phyloP scores from a whole-genome alignment of 2,888 invertebrate species.

The Pomacea canaliculata region DNA sequence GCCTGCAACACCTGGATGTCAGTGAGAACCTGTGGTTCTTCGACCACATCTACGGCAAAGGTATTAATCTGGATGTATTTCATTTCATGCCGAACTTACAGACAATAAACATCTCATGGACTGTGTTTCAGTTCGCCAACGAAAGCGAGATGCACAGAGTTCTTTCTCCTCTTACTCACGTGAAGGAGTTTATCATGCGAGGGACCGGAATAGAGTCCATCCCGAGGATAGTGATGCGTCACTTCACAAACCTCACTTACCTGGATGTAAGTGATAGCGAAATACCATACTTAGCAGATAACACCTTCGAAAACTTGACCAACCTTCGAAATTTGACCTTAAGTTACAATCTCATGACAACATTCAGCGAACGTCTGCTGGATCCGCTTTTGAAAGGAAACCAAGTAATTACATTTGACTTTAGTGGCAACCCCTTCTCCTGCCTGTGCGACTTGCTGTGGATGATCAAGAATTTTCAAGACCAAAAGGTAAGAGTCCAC shows the following conservation, averaged over 20 bases:
- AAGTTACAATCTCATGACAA: conserved; percentile 4
- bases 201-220: neutral
- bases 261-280: conserved; percentile 2
- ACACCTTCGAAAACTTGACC: conserved; percentile 17
- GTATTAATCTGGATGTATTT: conserved; percentile 7
- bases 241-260: conserved; percentile 1
- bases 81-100: conserved; percentile 2
- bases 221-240: neutral
- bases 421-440: conserved; percentile 16
- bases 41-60: conserved; percentile 2
- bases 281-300: conserved; percentile 1
- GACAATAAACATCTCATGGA: conserved; percentile 18
- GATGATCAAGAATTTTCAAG: neutral
- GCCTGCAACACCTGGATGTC: conserved; percentile 7
- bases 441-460: conserved; percentile 20
- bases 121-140: conserved; percentile 8
- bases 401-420: neutral
- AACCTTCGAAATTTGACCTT: neutral
- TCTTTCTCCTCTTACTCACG: conserved; percentile 9
- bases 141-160: neutral
- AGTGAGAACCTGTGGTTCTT: conserved; percentile 25
- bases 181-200: neutral
- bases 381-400: no score
- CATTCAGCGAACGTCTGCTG: conserved; percentile 1
- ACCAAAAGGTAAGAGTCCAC: neutral